Evolutionary conservation across 1,140 invertebrate species (phyloP), one percentile per base, ranked within the genome.

Genomic region (Brachionus asplanchnoidis): DNA sequence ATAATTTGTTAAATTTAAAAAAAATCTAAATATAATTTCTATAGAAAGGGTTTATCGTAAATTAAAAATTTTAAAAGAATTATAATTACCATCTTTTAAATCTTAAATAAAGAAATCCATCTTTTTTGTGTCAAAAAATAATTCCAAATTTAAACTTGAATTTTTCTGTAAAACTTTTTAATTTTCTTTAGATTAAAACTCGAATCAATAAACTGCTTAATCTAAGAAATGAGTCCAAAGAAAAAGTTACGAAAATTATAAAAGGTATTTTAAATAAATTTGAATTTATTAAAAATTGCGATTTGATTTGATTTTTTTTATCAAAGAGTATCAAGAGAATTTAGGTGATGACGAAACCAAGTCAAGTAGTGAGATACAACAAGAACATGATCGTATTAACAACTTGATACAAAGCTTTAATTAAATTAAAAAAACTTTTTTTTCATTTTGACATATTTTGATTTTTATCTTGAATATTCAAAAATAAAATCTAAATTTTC

Each of bases 321-420:
- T 68, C 12, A 12, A 14, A 84, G 82, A 84, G 20, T 84, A 84
- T 42, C 17, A 46, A 56, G 60, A 84, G 14, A 84, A 84, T 70
- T 11, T 84, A 6, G 82, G 82, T 36, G 60, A 70, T 40, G 60
- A 53, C 12, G 53, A 84, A 60, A 73, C 60, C 11, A 84, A 60
- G 65, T 46, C 82, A 1, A 82, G 26, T n/a, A 44, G n/a, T 17
- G 79, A 82, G 11, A 60, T 60, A 20, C 79, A 82, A 17, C 79
- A 77, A 77, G 79, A 82, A 36, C 12, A 36, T 20, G 36, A 82
- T 36, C 50, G 79, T 36, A 68, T 82, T 14, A 44, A 82, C n/a
- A 46, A 82, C 20, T 46, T 82, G 20, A 82, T 82, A 42, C n/a
- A 65, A 82, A 82, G 66, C 23, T 82, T 82, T 68, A 40, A 26